Conservation (phyloP, 2,888 invertebrate genomes). For the Trachelus tabidus region DNA sequence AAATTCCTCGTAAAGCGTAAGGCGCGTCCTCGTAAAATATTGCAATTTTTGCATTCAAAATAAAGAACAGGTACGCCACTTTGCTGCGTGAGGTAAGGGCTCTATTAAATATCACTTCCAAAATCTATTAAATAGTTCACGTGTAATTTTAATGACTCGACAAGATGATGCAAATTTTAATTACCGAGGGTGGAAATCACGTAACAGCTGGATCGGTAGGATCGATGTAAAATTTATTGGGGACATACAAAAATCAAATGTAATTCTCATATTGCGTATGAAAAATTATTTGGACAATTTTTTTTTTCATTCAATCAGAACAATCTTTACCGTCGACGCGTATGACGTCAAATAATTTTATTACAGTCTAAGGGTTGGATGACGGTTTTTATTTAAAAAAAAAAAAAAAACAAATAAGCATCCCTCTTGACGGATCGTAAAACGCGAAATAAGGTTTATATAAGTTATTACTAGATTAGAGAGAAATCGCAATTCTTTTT, state of each 20-base stretch:
- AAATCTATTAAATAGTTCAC: not conserved
- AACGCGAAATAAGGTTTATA: no score
- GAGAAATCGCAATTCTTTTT: no score
- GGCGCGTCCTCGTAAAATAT: slow-evolving; percentile 34
- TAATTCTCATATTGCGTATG: not conserved
- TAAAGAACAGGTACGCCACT: slow-evolving; percentile 1
- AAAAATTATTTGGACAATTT: not conserved
- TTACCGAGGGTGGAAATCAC: not conserved
- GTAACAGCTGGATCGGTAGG: not conserved
- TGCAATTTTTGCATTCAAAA: slow-evolving; percentile 35
- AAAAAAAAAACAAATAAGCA: not conserved
- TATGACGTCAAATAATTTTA: no score
- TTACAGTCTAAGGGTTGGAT: no score
- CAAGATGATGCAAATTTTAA: not conserved
- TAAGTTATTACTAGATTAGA: no score
- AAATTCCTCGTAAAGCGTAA: slow-evolving; percentile 10
- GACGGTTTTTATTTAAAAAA: not conserved
- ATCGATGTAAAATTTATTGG: not conserved
- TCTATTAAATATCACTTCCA: not conserved
- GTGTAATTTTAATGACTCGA: not conserved
- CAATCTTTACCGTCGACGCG: not conserved
- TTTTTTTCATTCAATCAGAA: not conserved
- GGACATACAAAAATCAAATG: not conserved
- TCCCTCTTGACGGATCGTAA: no score
- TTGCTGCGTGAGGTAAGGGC: not conserved